Evolutionary conservation across 2,113 vertebrate species (phyloP).

Genomic region (Eulemur rufifrons): DNA sequence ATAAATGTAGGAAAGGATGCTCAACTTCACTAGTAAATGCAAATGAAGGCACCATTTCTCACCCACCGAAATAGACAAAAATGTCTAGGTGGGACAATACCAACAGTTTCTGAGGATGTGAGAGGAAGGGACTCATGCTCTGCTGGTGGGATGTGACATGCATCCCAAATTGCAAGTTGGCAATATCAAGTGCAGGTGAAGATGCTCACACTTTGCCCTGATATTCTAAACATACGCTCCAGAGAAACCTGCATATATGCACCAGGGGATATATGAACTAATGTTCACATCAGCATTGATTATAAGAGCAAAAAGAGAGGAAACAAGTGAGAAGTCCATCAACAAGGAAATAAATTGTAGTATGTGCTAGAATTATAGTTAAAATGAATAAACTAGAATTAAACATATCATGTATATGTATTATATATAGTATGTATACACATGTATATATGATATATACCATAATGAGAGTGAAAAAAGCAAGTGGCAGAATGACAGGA

Average conservation of each 20-base stretch:
- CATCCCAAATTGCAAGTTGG: neutral
- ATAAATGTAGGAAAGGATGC: neutral
- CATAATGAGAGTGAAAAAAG: neutral
- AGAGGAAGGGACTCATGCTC: neutral
- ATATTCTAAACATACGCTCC: neutral
- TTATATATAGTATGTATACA: neutral
- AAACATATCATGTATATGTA: neutral
- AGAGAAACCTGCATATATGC: neutral
- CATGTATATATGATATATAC: neutral
- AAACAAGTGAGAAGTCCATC: neutral
- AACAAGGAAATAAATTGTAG: neutral
- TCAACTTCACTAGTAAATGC: neutral
- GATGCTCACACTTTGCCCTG: neutral
- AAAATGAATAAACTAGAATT: neutral
- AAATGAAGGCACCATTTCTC: neutral
- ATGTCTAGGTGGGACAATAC: neutral
- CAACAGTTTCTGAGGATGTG: neutral
- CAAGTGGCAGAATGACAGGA: neutral
- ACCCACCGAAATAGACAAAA: neutral
- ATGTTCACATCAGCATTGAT: neutral
- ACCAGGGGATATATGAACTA: neutral
- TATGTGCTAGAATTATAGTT: neutral
- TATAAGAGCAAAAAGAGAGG: neutral
- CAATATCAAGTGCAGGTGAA: neutral
- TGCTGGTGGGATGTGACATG: neutral